Base-by-base conservation (phyloP, 2,888 invertebrate genomes). In the Noctua janthina region DNA sequence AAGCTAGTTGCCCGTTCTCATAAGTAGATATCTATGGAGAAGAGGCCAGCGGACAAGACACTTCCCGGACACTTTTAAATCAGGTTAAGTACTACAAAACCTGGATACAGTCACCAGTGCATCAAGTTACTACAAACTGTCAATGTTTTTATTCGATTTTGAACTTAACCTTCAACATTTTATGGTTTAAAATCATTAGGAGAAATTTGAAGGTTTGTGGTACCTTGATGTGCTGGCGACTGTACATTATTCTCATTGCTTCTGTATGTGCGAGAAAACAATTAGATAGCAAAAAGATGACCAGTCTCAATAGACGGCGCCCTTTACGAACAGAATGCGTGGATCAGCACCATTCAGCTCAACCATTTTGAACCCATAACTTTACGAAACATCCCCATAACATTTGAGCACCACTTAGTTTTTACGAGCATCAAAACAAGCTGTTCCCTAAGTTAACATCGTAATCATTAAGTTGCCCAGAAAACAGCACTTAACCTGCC, bases 371-470 rank as follows among this genome's bases (percentile, higher is more conserved):
- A 68, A 68, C 15, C 35, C 43, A 71, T 62, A 79, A 79, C 4
- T 39, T 56, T 39, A 66, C 46, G 29, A 70, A 68, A 71, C 66
- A 71, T 23, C 15, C 11, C 8, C 29, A 73, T 83, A 70, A 74
- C 23, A 74, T 79, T 1, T 66, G 64, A 79, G 49, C 13, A 56
- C n/a, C 39, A 59, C 29, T 79, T 35, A 79, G 15, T 29, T 74
- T 74, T 62, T 71, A 84, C 54, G 62, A 71, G n/a, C 54, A 67
- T 67, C 67, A 54, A 20, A 79, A 74, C 74, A 74, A 74, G 74
- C 71, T 49, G 74, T 74, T 74, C 39, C 79, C 66, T 54, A 84
- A 84, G 74, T 71, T 67, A 79, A 67, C 62, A 74, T 74, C 59
- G 43, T 84, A 64, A 74, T 67, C 49, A 67, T 83, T 74, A 83